Conservation (phyloP, 30 jellyfish, hydroid and myxozoan species). For the Rhopilema esculentum region DNA sequence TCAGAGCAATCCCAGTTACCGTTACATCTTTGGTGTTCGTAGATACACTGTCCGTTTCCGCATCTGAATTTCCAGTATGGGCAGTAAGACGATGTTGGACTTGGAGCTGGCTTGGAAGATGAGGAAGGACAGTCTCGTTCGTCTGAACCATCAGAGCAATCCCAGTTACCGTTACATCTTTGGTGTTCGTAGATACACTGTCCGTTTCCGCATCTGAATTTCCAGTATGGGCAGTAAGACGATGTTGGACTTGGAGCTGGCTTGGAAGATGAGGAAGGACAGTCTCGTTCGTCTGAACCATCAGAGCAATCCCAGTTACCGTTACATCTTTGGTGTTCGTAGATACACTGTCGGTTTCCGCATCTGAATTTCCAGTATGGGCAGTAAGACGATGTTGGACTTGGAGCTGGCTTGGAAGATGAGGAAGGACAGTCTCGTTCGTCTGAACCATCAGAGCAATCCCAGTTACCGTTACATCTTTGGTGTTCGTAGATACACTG, state of each 20-base stretch:
- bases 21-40: constrained; percentile 6
- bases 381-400: constrained; percentile 27
- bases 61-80: constrained; percentile 34
- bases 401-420: not conserved
- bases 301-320: constrained; percentile 4
- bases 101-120: not conserved
- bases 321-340: not conserved
- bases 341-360: constrained; percentile 14
- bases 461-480: constrained; percentile 15
- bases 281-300: constrained; percentile 32
- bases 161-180: constrained; percentile 7
- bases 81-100: constrained; percentile 43
- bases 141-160: constrained; percentile 39
- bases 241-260: constrained; percentile 28
- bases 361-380: constrained; percentile 32
- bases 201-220: constrained; percentile 29
- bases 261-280: constrained; percentile 1
- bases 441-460: constrained; percentile 59
- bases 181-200: constrained; percentile 3
- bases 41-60: constrained; percentile 21
- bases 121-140: constrained; percentile 10
- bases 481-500: not conserved
- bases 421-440: constrained; percentile 21
- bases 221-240: constrained; percentile 51
- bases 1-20: constrained; percentile 31